Evolutionary conservation across 2,113 vertebrate genomes (phyloP).

Genomic region (Gyps fulvus): DNA sequence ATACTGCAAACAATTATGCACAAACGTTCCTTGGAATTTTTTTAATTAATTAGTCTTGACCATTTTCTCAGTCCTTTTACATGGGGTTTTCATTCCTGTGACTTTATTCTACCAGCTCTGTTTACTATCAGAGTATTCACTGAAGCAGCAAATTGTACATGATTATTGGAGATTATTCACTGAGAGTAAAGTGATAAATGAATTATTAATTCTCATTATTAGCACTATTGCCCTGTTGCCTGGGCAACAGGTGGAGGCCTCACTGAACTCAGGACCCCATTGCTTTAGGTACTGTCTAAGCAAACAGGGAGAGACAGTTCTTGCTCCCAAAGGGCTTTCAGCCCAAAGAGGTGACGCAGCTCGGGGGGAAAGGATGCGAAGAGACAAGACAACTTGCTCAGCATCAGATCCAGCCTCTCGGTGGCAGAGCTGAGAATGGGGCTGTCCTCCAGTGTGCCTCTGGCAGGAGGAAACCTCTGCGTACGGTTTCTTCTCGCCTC

Average conservation of each 20-base stretch:
- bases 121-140: neutral
- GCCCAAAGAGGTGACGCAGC: neutral
- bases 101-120: neutral
- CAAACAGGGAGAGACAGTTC: neutral
- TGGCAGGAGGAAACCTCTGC: neutral
- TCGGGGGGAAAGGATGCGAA: rapidly evolving
- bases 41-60: neutral
- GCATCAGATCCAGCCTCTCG: neutral
- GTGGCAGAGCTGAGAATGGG: neutral
- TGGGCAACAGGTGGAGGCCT: neutral
- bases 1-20: neutral
- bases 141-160: constrained; percentile 15
- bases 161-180: neutral
- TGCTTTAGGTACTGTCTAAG: neutral
- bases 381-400: neutral
- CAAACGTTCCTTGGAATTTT: neutral
- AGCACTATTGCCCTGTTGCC: neutral
- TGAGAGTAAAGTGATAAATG: neutral
- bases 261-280: neutral
- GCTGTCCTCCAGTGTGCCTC: neutral
- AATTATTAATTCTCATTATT: constrained; percentile 7
- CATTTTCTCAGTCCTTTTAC: neutral
- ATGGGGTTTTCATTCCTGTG: neutral
- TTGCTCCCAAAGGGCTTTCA: neutral
- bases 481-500: neutral